Base-by-base conservation (phyloP, 1,140 invertebrate species). In the Physella acuta region DNA sequence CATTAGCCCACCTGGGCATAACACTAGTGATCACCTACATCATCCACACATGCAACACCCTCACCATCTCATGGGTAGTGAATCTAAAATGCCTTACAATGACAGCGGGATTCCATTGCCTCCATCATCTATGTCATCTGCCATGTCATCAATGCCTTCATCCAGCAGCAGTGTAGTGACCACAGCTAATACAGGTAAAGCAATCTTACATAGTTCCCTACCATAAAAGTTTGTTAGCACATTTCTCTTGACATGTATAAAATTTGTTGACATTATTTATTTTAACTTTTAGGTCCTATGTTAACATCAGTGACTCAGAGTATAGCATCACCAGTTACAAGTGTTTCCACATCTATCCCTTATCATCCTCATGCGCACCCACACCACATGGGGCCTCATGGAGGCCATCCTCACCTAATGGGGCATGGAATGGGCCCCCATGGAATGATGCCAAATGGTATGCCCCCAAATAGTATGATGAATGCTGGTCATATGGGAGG, bases 231-330 rank as follows among this genome's bases (percentile, higher is more conserved):
- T n/a, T n/a, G n/a, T n/a, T n/a, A n/a, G n/a, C n/a, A n/a, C n/a
- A n/a, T n/a, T n/a, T n/a, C n/a, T n/a, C n/a, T n/a, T n/a, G n/a
- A n/a, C n/a, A n/a, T n/a, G n/a, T n/a, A n/a, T n/a, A n/a, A n/a
- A n/a, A n/a, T n/a, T n/a, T n/a, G n/a, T n/a, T n/a, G n/a, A n/a
- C n/a, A n/a, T n/a, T n/a, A n/a, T 31, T 2, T 49, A 34, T 24
- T 62, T n/a, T 62, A 28, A 68, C 3, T 64, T 74, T 28, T 64
- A 75, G 75, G 74, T 52, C 63, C 53, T 8, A 68, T 71, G 44
- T 71, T 73, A 61, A 80, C 82, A 28, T 75, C 77, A 49, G 80
- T 84, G 26, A 82, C 83, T n/a, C 84, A 82, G 73, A 82, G 79
- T 65, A 82, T 83, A 52, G 80, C 79, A 31, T 77, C 72, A 68